These are phyloP conservation scores for Stegastes partitus DNA, from an alignment of 2,113 vertebrate species.

Conservation along the genomic window DNA sequence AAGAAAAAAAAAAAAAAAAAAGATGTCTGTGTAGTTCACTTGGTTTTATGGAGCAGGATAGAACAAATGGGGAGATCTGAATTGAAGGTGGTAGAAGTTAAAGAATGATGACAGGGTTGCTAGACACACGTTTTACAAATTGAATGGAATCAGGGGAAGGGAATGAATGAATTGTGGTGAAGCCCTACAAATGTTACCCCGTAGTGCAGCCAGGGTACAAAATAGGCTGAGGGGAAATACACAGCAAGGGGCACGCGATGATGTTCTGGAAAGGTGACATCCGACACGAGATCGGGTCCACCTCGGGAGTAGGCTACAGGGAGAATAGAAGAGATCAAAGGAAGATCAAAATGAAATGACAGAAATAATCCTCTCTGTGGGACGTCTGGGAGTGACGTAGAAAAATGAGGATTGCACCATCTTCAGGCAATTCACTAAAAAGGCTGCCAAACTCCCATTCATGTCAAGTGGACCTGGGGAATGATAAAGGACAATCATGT, in stretches of 20 bases:
- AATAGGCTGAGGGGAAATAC: neutral
- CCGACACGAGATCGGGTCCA: neutral
- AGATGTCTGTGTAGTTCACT: neutral
- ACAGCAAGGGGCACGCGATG: neutral
- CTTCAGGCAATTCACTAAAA: constrained; percentile 39
- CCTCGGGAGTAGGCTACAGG: neutral
- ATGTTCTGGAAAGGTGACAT: constrained; percentile 23
- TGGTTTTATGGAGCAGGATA: neutral
- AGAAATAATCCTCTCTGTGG: constrained; percentile 15
- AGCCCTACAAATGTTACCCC: neutral
- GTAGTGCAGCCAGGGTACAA: neutral
- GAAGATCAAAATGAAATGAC: constrained; percentile 24
- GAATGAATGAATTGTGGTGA: neutral
- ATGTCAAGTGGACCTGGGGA: constrained; percentile 40
- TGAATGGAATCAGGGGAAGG: neutral
- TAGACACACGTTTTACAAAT: neutral
- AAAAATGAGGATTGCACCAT: constrained; percentile 41
- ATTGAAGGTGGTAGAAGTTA: neutral
- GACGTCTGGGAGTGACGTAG: constrained; percentile 18
- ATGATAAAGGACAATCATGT: constrained; percentile 51
- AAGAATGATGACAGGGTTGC: neutral
- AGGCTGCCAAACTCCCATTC: constrained; percentile 22
- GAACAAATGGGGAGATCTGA: constrained; percentile 1
- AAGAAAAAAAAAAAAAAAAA: neutral
- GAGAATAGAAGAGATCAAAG: constrained; percentile 43